A percentile compares a stretch with the other conserved stretches of the same genome.
Evolutionary conservation across 2,797 vertebrate species (phyloP).

Genomic region (Pelobates cultripes): DNA sequence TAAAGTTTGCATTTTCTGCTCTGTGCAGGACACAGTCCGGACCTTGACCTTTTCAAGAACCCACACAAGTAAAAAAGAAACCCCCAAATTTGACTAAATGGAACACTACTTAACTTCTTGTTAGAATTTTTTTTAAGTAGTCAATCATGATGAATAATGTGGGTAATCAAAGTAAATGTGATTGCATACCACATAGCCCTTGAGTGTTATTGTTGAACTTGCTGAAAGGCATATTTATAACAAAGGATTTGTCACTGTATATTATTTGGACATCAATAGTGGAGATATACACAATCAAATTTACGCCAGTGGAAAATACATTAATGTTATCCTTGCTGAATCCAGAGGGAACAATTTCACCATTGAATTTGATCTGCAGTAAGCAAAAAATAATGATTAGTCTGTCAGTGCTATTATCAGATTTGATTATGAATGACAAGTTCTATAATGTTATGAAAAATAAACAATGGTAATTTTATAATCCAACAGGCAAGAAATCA

Average conservation of each 20-base stretch:
- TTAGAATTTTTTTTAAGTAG: too few relatives aligned
- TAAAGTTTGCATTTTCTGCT: too few relatives aligned
- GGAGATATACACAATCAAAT: slow-evolving; percentile 69
- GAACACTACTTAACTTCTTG: too few relatives aligned
- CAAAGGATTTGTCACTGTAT: slow-evolving; percentile 72
- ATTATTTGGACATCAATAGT: slow-evolving; percentile 65
- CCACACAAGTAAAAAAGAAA: too few relatives aligned
- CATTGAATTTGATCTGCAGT: slow-evolving; percentile 70
- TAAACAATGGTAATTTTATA: too few relatives aligned
- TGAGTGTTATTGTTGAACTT: slow-evolving; percentile 75
- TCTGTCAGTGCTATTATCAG: not conserved
- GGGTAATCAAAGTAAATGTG: not conserved
- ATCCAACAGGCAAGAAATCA: too few relatives aligned
- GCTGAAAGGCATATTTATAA: slow-evolving; percentile 68
- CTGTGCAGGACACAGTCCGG: too few relatives aligned
- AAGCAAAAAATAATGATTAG: not conserved
- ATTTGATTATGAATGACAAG: too few relatives aligned
- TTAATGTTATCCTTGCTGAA: slow-evolving; percentile 66
- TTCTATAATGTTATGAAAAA: too few relatives aligned
- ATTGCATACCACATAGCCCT: slow-evolving; percentile 76
- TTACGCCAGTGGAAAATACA: slow-evolving; percentile 64
- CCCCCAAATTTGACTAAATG: too few relatives aligned
- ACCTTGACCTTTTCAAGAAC: too few relatives aligned
- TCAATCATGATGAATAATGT: too few relatives aligned
- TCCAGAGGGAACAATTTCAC: slow-evolving; percentile 61